These are phyloP conservation scores for Alces alces DNA, from an alignment of 2,113 vertebrate genomes.

Conservation along the genomic window DNA sequence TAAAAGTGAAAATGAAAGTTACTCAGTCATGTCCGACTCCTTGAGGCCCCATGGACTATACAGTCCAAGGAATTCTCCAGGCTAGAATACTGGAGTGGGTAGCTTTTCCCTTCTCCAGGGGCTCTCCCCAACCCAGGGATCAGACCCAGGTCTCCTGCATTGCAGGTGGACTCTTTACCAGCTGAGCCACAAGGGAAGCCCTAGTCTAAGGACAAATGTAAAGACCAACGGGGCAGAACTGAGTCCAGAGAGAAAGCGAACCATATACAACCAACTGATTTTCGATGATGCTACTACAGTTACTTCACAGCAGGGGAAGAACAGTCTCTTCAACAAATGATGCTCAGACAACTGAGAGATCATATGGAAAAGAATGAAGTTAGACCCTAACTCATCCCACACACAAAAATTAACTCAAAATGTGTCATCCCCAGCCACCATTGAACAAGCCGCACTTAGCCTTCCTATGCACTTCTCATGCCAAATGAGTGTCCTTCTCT, in stretches of 20 bases:
- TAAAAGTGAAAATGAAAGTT: neutral
- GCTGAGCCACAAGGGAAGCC: neutral
- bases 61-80: neutral
- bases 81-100: neutral
- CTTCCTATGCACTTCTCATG: neutral
- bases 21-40: neutral
- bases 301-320: fast-evolving
- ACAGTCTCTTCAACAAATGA: neutral
- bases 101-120: neutral
- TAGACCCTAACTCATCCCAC: neutral
- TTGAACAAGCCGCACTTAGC: fast-evolving
- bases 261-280: too few species aligned
- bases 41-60: neutral
- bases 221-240: neutral
- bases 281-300: neutral
- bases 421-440: neutral
- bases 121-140: neutral
- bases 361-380: neutral
- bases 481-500: neutral
- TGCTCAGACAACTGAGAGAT: neutral
- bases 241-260: neutral
- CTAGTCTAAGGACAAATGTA: neutral
- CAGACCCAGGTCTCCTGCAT: neutral
- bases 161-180: neutral
- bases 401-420: neutral